Evolutionary conservation across 2,888 invertebrate genomes (phyloP).

Genomic region (Cephus runcator): DNA sequence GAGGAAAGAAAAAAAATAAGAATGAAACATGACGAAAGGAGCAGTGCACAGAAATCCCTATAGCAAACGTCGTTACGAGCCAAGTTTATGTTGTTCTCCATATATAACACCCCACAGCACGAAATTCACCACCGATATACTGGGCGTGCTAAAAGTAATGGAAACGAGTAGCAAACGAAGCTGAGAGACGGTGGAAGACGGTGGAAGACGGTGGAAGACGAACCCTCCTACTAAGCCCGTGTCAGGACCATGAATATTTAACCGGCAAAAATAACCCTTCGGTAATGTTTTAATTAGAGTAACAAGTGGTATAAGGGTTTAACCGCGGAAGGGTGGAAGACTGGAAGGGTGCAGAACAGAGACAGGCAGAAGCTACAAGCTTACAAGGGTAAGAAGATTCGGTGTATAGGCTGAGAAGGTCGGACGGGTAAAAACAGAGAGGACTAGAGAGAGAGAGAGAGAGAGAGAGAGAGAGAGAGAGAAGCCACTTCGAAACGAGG

Average conservation of each 20-base stretch:
- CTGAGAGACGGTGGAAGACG: not conserved
- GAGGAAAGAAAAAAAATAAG: too few relatives aligned
- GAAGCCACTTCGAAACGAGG: constrained; percentile 21
- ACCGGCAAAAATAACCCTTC: not conserved
- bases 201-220: not conserved
- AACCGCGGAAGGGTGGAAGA: too few relatives aligned
- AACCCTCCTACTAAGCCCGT: too few relatives aligned
- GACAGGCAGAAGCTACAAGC: too few relatives aligned
- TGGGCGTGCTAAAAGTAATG: constrained; percentile 33
- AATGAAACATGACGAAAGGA: too few relatives aligned
- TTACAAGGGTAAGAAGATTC: too few relatives aligned
- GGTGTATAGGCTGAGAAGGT: too few relatives aligned
- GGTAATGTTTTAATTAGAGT: constrained; percentile 1
- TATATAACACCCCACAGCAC: constrained; percentile 40
- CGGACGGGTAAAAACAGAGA: too few relatives aligned
- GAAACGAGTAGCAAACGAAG: not conserved
- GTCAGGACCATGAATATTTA: constrained; percentile 1
- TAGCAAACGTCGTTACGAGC: constrained; percentile 53
- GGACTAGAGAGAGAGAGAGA: constrained; percentile 27
- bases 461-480: constrained; percentile 26
- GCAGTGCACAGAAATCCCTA: constrained; percentile 49
- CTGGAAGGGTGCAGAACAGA: too few relatives aligned
- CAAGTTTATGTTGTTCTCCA: constrained; percentile 46
- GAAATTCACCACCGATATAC: constrained; percentile 42
- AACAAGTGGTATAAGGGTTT: not conserved